These are phyloP conservation scores for Triplophysa bombifrons DNA, from an alignment of 2,797 vertebrate genomes.

Conservation along the genomic window DNA sequence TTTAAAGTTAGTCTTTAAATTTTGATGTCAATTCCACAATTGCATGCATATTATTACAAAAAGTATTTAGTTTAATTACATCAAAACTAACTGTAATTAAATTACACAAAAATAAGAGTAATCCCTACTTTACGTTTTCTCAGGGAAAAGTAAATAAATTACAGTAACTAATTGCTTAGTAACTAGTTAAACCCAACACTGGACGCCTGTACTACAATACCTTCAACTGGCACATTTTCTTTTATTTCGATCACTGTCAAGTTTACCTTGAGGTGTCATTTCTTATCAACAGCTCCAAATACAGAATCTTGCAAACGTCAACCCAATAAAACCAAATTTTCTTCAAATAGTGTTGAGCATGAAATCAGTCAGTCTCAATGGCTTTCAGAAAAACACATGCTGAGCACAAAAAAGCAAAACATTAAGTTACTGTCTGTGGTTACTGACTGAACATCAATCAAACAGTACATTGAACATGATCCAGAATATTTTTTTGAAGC, in stretches of 20 bases:
- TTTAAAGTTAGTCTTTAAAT: too few species aligned
- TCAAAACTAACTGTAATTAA: too few species aligned
- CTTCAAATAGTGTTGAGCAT: neutral
- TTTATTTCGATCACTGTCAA: neutral
- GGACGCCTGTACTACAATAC: neutral
- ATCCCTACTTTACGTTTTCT: too few species aligned
- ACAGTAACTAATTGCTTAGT: too few species aligned
- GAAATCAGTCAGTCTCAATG: neutral
- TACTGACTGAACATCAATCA: neutral
- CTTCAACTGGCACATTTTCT: neutral
- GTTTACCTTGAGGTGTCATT: neutral
- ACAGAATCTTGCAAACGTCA: neutral
- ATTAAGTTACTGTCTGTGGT: neutral
- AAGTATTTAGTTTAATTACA: too few species aligned
- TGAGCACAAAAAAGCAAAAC: neutral
- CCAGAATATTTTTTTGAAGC: neutral
- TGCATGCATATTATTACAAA: too few species aligned
- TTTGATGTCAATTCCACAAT: too few species aligned
- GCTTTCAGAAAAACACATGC: conserved; percentile 1
- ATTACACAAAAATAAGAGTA: too few species aligned
- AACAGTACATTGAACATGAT: neutral
- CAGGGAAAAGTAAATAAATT: too few species aligned
- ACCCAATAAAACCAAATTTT: conserved; percentile 6
- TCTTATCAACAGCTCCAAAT: neutral
- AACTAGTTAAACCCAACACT: too few species aligned